Evolutionary conservation across 2,888 invertebrate genomes (phyloP).

Genomic region (Hemistola chrysoprasaria): DNA sequence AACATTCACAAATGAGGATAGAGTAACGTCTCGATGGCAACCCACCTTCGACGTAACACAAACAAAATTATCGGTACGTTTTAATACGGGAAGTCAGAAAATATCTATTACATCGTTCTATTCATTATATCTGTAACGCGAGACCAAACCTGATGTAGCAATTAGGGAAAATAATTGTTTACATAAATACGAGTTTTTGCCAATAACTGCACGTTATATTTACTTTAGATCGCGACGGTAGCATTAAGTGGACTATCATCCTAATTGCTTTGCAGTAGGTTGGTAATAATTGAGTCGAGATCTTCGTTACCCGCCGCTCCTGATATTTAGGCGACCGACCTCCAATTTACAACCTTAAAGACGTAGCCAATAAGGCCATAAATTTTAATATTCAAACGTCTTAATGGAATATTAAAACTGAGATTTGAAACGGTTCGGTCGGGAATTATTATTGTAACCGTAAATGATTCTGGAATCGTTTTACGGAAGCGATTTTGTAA

Average conservation of each 20-base stretch:
- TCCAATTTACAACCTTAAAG: slow-evolving; percentile 24
- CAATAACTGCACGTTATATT: slow-evolving; percentile 66
- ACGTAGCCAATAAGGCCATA: slow-evolving; percentile 19
- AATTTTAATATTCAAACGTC: slow-evolving; percentile 23
- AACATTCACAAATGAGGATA: slow-evolving; percentile 2
- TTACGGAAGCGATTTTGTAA: slow-evolving; percentile 5
- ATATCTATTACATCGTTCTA: slow-evolving; percentile 75
- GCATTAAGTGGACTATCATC: slow-evolving; percentile 66
- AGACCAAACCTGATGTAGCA: slow-evolving; percentile 57
- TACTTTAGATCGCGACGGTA: slow-evolving; percentile 54
- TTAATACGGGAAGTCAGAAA: slow-evolving; percentile 64
- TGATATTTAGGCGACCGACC: slow-evolving; percentile 12
- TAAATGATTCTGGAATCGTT: slow-evolving; percentile 14
- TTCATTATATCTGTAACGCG: slow-evolving; percentile 72
- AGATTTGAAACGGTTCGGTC: slow-evolving; percentile 19
- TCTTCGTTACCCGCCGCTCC: slow-evolving; percentile 47
- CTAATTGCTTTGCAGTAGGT: slow-evolving; percentile 66
- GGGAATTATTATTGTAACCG: slow-evolving; percentile 14
- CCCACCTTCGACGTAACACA: slow-evolving; percentile 43
- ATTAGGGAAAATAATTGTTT: slow-evolving; percentile 77
- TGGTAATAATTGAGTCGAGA: slow-evolving; percentile 53
- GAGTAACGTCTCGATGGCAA: slow-evolving; percentile 5
- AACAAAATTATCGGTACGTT: slow-evolving; percentile 45
- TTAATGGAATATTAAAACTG: slow-evolving; percentile 24
- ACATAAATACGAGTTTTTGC: slow-evolving; percentile 64